Evolutionary conservation across 2,888 invertebrate species (phyloP), one percentile per base, ranked within the genome.

Genomic region (Drosophila lutescens): DNA sequence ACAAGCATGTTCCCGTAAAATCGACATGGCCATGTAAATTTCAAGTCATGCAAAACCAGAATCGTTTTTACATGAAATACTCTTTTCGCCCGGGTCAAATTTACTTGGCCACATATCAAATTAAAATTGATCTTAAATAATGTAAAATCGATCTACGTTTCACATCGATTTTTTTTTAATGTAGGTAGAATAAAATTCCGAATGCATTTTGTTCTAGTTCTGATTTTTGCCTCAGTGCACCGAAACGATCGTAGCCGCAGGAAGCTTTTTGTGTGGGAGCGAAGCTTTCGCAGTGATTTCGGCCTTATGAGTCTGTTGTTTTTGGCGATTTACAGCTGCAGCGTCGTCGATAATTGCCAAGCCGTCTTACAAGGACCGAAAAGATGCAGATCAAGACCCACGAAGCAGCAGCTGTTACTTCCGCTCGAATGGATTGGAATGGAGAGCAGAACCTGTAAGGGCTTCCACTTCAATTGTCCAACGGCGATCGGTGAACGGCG

Each of bases 391-490:
- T 65, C 65, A 50, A 30, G 63, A 56, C 32, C 38, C 23, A 73
- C 5, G n/a, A 12, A 32, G 47, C 55, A 60, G 82, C 85, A 85
- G 85, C 85, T 85, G 85, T 85, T 85, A 85, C 87, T 85, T 85
- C 85, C 85, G 87, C 79, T 58, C 61, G 67, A 78, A 17, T 36
- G 59, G 47, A 47, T 47, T 62, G 58, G 34, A 63, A 74, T 74
- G 78, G 38, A 32, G 44, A 56, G 71, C 72, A 72, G 38, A 15
- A 17, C 2, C 36, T 61, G 47, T 55, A 60, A 70, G 50, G 50
- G 57, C 17, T 56, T 69, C 71, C 67, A 47, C 51, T 59, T 61
- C 55, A 41, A 17, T 38, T 26, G 43, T 30, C 66, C 34, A 53
- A 54, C 12, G 26, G 13, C 30, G 12, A 4, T 30, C 30, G 30